These are phyloP conservation scores for Labeo calbasu DNA, from an alignment of 2,797 vertebrate species.

Conservation along the genomic window DNA sequence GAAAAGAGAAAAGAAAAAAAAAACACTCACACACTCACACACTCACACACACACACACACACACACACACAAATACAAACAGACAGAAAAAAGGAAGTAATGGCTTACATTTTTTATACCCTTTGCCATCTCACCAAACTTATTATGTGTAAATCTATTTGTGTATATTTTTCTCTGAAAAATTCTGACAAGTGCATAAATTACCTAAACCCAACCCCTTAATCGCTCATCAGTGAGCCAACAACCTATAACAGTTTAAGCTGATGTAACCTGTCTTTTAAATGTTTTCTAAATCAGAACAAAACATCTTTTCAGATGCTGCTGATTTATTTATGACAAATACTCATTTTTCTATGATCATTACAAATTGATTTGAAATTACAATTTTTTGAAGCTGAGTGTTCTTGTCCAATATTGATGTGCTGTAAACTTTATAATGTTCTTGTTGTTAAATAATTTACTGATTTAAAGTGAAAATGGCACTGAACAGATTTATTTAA, in stretches of 20 bases:
- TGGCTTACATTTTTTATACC: background rate
- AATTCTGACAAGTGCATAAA: background rate
- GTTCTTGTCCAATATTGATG: background rate
- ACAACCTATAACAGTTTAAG: background rate
- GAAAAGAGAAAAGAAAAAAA: background rate
- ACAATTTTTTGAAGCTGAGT: background rate
- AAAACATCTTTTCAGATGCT: background rate
- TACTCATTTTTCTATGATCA: background rate
- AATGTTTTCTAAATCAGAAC: background rate
- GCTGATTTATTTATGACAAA: background rate
- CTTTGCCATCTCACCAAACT: background rate
- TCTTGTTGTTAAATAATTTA: background rate
- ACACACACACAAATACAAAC: background rate
- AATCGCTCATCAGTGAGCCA: constrained; percentile 8
- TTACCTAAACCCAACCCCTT: constrained; percentile 1
- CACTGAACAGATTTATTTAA: background rate
- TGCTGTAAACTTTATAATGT: background rate
- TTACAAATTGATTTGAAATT: background rate
- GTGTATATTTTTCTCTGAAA: background rate
- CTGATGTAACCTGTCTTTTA: background rate
- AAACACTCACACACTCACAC: background rate
- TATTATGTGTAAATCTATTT: constrained; percentile 14
- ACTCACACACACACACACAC: background rate
- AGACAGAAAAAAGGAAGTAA: background rate
- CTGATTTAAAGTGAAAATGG: background rate